Evolutionary conservation across 2,888 invertebrate genomes (phyloP).

Genomic region (Drosophila kanekoi): DNA sequence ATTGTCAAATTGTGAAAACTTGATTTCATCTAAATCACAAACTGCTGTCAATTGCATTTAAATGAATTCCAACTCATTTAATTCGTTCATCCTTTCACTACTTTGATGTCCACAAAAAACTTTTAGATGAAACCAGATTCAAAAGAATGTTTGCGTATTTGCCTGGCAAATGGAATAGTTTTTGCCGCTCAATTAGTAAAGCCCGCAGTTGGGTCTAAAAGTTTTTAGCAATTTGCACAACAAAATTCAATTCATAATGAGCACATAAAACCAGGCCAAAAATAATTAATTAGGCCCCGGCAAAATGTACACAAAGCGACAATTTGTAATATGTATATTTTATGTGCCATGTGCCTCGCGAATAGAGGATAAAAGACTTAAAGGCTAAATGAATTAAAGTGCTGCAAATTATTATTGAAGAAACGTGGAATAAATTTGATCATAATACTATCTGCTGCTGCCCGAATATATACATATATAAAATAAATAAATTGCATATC

Average conservation of each 20-base stretch:
- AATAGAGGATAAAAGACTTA: slow-evolving; percentile 13
- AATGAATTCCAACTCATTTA: too few relatives aligned
- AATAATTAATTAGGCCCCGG: slow-evolving; percentile 45
- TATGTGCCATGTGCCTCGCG: too few relatives aligned
- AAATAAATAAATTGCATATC: slow-evolving; percentile 62
- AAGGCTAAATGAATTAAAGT: slow-evolving; percentile 39
- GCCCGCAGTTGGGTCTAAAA: slow-evolving; percentile 34
- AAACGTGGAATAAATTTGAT: slow-evolving; percentile 8
- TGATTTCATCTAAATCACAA: too few relatives aligned
- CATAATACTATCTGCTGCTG: slow-evolving; percentile 1
- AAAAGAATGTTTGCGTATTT: slow-evolving; percentile 8
- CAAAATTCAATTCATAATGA: slow-evolving; percentile 45
- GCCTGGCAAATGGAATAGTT: slow-evolving; percentile 8
- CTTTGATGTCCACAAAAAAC: neutral
- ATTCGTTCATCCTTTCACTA: too few relatives aligned
- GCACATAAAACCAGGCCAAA: slow-evolving; percentile 25
- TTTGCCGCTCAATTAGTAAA: slow-evolving; percentile 37
- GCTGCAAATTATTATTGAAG: slow-evolving; percentile 2
- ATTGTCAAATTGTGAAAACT: neutral
- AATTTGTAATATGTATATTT: slow-evolving; percentile 23
- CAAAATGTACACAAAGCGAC: slow-evolving; percentile 30
- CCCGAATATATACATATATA: slow-evolving; percentile 33
- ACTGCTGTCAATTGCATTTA: too few relatives aligned
- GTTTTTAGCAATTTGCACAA: slow-evolving; percentile 27
- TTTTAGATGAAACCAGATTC: neutral